Conservation (phyloP, 2,797 vertebrate genomes). For the Microctenopoma lineatum region DNA sequence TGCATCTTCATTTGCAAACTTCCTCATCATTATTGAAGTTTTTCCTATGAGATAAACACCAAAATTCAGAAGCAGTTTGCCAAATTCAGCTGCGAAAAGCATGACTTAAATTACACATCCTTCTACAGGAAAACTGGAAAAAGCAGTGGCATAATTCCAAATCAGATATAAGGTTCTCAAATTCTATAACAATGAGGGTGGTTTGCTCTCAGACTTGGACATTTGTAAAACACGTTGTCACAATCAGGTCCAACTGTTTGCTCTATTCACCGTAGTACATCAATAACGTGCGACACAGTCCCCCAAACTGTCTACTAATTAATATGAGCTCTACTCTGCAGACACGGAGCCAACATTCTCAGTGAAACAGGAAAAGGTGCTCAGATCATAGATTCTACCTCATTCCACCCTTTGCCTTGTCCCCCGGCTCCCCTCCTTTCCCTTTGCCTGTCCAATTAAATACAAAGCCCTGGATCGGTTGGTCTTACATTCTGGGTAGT, state of each 20-base stretch:
- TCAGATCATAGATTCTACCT: conserved; percentile 74
- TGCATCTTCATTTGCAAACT: conserved; percentile 26
- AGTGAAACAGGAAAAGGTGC: conserved; percentile 47
- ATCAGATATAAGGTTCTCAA: background rate
- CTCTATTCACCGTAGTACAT: conserved; percentile 14
- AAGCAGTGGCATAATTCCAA: background rate
- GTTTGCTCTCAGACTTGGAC: conserved; percentile 1
- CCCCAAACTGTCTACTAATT: conserved; percentile 60
- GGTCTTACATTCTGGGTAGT: conserved; percentile 56
- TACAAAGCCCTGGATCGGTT: conserved; percentile 43
- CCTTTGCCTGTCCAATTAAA: conserved; percentile 71
- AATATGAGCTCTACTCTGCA: conserved; percentile 52
- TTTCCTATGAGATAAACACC: conserved; percentile 12
- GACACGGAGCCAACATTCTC: conserved; percentile 58
- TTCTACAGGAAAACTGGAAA: background rate
- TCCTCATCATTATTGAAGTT: conserved; percentile 20
- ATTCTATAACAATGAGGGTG: background rate
- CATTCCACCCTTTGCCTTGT: conserved; percentile 52
- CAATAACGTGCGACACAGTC: conserved; percentile 37
- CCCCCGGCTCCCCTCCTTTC: conserved; percentile 63
- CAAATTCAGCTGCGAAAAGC: conserved; percentile 14
- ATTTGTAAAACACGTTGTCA: conserved; percentile 9
- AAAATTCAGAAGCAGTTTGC: background rate
- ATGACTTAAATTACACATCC: conserved; percentile 4
- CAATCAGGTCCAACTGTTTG: conserved; percentile 30